Evolutionary conservation across 2,113 vertebrate genomes (phyloP).

Genomic region (Xyrauchen texanus): DNA sequence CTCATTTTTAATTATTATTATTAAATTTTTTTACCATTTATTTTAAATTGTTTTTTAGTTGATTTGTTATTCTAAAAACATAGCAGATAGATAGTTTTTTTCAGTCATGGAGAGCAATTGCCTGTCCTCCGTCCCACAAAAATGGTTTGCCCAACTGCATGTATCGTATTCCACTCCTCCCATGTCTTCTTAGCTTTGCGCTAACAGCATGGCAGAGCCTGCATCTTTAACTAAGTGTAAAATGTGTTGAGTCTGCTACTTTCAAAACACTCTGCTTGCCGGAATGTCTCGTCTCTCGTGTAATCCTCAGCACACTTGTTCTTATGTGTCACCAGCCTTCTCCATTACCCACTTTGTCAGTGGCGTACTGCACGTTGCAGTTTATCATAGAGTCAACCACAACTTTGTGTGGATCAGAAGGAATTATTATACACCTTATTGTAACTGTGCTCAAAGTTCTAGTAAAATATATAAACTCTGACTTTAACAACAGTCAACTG

Average conservation of each 20-base stretch:
- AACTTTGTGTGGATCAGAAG: background rate
- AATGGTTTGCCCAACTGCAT: background rate
- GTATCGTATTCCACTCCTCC: conserved; percentile 9
- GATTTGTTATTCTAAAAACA: background rate
- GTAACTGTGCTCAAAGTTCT: background rate
- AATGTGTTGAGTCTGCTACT: conserved; percentile 63
- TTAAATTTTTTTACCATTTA: background rate
- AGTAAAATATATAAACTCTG: too few relatives aligned
- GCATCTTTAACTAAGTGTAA: conserved; percentile 51
- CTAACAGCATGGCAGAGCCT: conserved; percentile 48
- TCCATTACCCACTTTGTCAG: conserved; percentile 25
- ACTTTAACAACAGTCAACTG: too few relatives aligned
- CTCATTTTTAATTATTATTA: too few relatives aligned
- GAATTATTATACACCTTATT: background rate
- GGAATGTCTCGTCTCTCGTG: conserved; percentile 58
- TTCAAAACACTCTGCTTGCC: conserved; percentile 51
- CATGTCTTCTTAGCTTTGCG: conserved; percentile 41
- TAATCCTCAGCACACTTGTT: conserved; percentile 57
- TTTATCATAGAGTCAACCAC: conserved; percentile 28
- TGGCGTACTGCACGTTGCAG: conserved; percentile 34
- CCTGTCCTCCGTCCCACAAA: background rate
- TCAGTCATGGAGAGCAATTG: background rate
- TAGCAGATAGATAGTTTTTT: background rate
- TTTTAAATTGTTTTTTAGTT: background rate
- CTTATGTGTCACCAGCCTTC: conserved; percentile 57